Conservation (phyloP, 2,113 vertebrate genomes). For the Chunga burmeisteri region DNA sequence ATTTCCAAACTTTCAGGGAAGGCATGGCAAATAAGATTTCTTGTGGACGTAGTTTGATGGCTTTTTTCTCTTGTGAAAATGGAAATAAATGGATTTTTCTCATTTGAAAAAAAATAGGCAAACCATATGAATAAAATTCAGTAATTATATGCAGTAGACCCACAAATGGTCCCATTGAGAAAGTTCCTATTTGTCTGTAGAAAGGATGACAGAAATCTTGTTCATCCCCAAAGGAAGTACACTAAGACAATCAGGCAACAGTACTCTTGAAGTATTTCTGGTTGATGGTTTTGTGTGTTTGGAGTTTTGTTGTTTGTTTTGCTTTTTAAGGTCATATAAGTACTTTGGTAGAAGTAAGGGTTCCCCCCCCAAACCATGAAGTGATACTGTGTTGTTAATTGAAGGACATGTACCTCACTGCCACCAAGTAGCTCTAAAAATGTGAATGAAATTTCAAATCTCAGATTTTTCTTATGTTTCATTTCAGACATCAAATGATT, state of each 20-base stretch:
- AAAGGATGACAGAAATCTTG: not conserved
- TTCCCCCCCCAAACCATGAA: fast-evolving
- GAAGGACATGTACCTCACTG: not conserved
- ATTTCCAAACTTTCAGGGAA: not conserved
- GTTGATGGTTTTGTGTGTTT: not conserved
- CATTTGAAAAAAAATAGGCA: not conserved
- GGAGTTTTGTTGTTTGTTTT: not conserved
- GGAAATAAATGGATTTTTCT: fast-evolving
- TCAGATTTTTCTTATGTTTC: not conserved
- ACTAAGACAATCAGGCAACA: not conserved
- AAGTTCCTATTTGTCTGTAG: not conserved
- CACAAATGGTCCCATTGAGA: not conserved
- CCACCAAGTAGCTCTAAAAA: not conserved
- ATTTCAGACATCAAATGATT: not conserved
- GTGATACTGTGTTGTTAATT: not conserved
- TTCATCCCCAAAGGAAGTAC: not conserved
- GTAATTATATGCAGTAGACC: not conserved
- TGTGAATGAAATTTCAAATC: not conserved
- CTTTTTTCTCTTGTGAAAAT: not conserved
- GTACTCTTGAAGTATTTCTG: not conserved
- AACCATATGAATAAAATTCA: not conserved
- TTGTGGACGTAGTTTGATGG: not conserved
- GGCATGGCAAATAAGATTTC: not conserved
- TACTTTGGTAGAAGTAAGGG: not conserved
- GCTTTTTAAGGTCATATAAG: not conserved